Evolutionary conservation across 2,797 vertebrate genomes (phyloP), one percentile per base, ranked within the genome.

Genomic region (Cossypha caffra): DNA sequence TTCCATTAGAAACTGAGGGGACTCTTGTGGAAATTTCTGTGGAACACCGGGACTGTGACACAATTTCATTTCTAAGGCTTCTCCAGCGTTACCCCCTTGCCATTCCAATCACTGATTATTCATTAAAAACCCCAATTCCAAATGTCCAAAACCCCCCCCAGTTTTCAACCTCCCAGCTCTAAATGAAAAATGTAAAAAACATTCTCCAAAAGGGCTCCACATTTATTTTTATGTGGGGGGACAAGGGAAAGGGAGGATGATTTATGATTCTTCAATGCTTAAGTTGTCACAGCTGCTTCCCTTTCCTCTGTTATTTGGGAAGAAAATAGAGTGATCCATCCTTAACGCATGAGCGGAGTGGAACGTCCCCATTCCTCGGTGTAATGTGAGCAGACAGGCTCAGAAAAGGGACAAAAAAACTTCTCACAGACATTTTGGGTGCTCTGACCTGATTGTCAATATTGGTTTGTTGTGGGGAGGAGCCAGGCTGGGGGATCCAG

Each of bases 271-370:
- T 38, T 92, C 93, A 90, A 68, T 76, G 92, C 92, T 85, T 61
- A 92, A 86, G 92, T 85, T 94, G 93, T 94, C 94, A 93, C 86
- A 94, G 94, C 92, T 94, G 90, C 90, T 94, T 90, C 92, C 23
- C 67, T 78, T 37, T 28, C 69, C 74, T 74, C 79, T 50, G 67
- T 79, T 95, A 84, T 96, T 88, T 59, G 83, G 76, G 73, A 81
- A 67, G 63, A 59, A 88, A 96, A 93, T 84, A 16, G 86, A 93
- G 92, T 0, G 63, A 96, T 95, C 88, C 74, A 88, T 96, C 83
- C 93, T 94, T 73, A 94, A 89, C 14, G 63, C 93, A 37, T 50
- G 80, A 73, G 21, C 2, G 38, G 74, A 79, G 71, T 37, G 7
- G 28, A 52, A 47, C 15, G 40, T 38, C 33, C 76, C 10, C 6